phyloP scores from a whole-genome alignment of 2,113 vertebrate species.

The Grus americana region DNA sequence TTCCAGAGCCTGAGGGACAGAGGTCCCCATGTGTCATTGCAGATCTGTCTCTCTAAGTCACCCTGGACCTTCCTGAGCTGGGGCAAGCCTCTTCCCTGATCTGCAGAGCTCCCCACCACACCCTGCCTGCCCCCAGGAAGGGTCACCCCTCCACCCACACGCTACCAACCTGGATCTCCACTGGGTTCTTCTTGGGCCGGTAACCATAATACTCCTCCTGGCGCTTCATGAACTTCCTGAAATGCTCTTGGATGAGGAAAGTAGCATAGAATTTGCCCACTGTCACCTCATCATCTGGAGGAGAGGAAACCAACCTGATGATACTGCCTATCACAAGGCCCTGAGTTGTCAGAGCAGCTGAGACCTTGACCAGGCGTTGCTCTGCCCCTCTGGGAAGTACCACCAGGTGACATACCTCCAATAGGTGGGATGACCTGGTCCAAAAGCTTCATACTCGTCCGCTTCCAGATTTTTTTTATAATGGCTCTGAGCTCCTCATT shows the following conservation, averaged over 20 bases:
- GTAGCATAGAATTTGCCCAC: constrained; percentile 99
- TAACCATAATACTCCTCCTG: constrained; percentile 98
- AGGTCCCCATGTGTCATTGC: neutral
- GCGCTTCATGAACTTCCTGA: constrained; percentile 96
- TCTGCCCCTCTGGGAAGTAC: neutral
- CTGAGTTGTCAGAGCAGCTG: neutral
- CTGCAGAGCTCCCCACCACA: neutral
- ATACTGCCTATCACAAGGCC: neutral
- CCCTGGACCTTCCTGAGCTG: neutral
- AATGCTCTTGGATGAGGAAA: constrained; percentile 97
- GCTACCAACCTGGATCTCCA: constrained; percentile 88
- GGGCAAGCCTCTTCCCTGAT: neutral
- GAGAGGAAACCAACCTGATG: neutral
- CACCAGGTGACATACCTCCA: constrained; percentile 78
- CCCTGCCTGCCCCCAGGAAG: neutral
- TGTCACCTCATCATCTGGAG: constrained; percentile 95
- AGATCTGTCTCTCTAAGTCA: neutral
- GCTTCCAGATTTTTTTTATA: constrained; percentile 98
- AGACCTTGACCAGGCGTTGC: rapidly evolving
- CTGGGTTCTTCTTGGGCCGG: constrained; percentile 88
- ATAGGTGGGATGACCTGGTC: constrained; percentile 98
- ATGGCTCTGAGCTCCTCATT: constrained; percentile 96
- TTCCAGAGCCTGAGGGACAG: neutral
- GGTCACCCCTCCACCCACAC: neutral
- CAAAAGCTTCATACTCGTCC: constrained; percentile 97